Evolutionary conservation across 2,888 invertebrate species (phyloP).

Genomic region (Resseliella maxima): DNA sequence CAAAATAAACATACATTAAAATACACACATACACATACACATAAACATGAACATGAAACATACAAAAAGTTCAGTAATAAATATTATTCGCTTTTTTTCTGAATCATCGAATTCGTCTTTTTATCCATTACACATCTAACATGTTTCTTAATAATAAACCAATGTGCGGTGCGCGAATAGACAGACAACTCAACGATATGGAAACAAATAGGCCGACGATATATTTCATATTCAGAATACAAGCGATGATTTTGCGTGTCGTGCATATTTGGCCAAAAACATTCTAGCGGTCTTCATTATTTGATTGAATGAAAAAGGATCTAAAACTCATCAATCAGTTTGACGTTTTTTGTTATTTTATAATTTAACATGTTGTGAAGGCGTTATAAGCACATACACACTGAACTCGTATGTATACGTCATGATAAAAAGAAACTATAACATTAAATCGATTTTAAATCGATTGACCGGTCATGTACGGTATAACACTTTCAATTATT

Average conservation of each 20-base stretch:
- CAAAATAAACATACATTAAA: background rate
- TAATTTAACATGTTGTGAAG: background rate
- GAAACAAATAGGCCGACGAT: constrained; percentile 10
- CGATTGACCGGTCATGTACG: background rate
- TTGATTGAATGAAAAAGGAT: background rate
- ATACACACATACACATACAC: background rate
- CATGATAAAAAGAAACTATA: no score
- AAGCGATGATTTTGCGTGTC: background rate
- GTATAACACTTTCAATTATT: background rate
- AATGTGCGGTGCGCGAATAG: background rate
- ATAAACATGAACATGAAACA: background rate
- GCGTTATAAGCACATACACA: background rate
- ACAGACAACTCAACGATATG: background rate
- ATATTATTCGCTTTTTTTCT: background rate
- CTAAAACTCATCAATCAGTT: background rate
- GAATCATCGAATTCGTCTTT: background rate
- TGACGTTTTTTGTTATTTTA: background rate
- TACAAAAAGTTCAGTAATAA: background rate
- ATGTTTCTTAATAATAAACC: background rate
- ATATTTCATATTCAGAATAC: background rate
- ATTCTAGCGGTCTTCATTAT: no score
- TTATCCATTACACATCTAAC: background rate
- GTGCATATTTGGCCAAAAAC: background rate
- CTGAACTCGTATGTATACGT: no score
- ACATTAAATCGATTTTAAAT: background rate